Conservation (phyloP, 2,797 vertebrate genomes). For the Rhinoraja longicauda region DNA sequence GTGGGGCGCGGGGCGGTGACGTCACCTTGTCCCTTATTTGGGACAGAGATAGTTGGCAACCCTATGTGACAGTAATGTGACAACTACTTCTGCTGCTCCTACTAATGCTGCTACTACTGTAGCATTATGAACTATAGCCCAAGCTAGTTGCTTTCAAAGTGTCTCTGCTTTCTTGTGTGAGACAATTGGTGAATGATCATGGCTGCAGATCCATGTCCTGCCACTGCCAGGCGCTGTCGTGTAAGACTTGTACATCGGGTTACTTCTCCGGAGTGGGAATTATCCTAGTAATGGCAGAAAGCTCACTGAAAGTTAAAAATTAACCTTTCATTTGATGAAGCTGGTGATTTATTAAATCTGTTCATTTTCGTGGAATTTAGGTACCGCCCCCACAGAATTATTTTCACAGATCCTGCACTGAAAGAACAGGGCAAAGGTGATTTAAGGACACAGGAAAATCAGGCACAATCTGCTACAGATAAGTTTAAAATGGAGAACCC, state of each 20-base stretch:
- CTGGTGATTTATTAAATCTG: not conserved
- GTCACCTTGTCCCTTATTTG: too few species aligned
- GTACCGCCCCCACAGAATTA: not conserved
- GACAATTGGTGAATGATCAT: not conserved
- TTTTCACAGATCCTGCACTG: not conserved
- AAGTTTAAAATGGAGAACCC: too few species aligned
- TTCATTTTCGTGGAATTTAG: not conserved
- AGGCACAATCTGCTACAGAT: not conserved
- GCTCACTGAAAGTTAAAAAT: not conserved
- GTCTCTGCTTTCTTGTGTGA: not conserved
- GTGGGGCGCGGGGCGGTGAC: too few species aligned
- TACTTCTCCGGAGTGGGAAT: not conserved
- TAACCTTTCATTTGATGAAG: not conserved
- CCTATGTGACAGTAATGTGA: too few species aligned
- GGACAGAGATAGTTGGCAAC: too few species aligned
- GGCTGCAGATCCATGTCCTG: not conserved
- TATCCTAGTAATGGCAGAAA: not conserved
- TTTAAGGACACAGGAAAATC: not conserved
- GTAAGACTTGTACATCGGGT: not conserved
- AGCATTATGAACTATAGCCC: not conserved
- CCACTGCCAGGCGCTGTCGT: constrained; percentile 14
- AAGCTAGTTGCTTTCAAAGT: not conserved
- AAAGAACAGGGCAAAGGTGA: not conserved
- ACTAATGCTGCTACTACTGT: too few species aligned
- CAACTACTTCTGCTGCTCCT: too few species aligned